Evolutionary conservation across 2,113 vertebrate genomes (phyloP).

Genomic region (Craseonycteris thonglongyai): DNA sequence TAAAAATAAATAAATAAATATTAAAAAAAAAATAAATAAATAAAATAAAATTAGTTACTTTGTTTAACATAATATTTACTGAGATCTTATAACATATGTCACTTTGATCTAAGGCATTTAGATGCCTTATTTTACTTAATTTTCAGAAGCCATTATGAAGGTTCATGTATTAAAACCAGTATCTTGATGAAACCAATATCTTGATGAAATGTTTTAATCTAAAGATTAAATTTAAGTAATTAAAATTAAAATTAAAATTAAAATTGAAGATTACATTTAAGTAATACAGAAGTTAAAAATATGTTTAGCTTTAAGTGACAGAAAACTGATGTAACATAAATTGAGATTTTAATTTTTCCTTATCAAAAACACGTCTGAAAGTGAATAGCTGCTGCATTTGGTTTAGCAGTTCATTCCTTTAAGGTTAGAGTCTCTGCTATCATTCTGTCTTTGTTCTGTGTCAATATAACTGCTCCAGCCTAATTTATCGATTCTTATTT

Average conservation of each 20-base stretch:
- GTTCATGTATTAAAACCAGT: not conserved
- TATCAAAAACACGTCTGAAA: not conserved
- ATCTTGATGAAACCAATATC: not conserved
- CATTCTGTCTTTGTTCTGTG: not conserved
- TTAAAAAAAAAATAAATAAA: no score
- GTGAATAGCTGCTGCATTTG: not conserved
- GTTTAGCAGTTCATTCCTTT: not conserved
- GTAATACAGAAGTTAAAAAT: not conserved
- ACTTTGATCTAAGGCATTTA: not conserved
- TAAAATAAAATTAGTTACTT: no score
- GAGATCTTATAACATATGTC: no score
- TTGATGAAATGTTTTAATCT: no score
- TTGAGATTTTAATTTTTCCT: not conserved
- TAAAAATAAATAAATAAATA: no score
- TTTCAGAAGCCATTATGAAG: not conserved
- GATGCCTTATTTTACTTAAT: not conserved
- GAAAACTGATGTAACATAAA: not conserved
- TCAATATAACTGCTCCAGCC: not conserved
- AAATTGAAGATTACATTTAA: no score
- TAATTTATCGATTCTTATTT: not conserved
- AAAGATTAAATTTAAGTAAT: no score
- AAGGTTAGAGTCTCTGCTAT: not conserved
- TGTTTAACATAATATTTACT: no score
- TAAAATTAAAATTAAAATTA: no score
- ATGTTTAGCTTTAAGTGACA: not conserved